These are phyloP conservation scores for Mactra quadrangularis DNA, from an alignment of 1,140 invertebrate genomes.

Conservation along the genomic window DNA sequence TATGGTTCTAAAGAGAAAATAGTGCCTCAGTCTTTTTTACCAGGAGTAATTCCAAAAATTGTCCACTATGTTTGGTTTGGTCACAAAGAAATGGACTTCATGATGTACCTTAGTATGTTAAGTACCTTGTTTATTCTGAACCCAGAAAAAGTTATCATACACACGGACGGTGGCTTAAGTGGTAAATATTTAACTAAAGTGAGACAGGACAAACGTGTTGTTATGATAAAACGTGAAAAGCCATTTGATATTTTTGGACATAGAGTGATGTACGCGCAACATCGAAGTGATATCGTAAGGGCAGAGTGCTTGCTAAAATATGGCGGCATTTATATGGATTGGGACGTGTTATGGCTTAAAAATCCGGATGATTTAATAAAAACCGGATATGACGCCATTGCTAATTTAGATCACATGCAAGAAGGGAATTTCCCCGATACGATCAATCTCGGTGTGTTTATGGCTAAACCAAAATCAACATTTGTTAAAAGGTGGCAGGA, in stretches of 20 bases:
- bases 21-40: slow-evolving; percentile 34
- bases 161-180: slow-evolving; percentile 67
- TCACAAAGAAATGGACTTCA: slow-evolving; percentile 66
- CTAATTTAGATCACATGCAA: slow-evolving; percentile 74
- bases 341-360: slow-evolving; percentile 78
- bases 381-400: slow-evolving; percentile 69
- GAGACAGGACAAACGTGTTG: slow-evolving; percentile 64
- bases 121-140: slow-evolving; percentile 74
- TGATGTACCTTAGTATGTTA: slow-evolving; percentile 76
- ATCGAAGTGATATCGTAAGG: slow-evolving; percentile 76
- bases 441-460: slow-evolving; percentile 77
- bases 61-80: slow-evolving; percentile 77
- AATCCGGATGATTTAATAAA: slow-evolving; percentile 67
- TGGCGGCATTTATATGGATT: slow-evolving; percentile 79
- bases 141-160: slow-evolving; percentile 74
- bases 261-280: slow-evolving; percentile 70
- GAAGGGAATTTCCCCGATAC: slow-evolving; percentile 68
- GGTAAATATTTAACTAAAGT: slow-evolving; percentile 72
- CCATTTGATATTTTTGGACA: slow-evolving; percentile 72
- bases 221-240: slow-evolving; percentile 68
- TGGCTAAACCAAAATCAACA: slow-evolving; percentile 73
- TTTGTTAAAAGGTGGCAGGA: slow-evolving; percentile 74
- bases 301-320: slow-evolving; percentile 76
- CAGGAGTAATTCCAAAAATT: slow-evolving; percentile 72
- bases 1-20: slow-evolving; percentile 55